Evolutionary conservation across 1,140 invertebrate species (phyloP).

Genomic region (Monomorium pharaonis): DNA sequence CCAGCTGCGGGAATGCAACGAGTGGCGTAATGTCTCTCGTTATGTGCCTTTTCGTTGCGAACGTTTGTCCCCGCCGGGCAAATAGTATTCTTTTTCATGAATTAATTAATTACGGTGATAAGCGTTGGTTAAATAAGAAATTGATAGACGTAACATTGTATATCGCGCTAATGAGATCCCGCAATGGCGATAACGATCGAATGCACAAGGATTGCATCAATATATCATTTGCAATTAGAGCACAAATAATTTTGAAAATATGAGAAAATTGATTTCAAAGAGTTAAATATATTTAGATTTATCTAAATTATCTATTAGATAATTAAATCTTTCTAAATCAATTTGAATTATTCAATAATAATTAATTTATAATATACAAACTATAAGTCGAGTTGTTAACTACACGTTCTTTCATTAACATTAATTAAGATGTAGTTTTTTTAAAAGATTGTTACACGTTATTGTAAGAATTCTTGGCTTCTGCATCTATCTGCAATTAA

Average conservation of each 20-base stretch:
- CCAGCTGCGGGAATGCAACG: constrained; percentile 14
- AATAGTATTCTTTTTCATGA: constrained; percentile 16
- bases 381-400: background rate
- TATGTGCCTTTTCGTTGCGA: background rate
- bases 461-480: background rate
- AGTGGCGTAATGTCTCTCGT: constrained; percentile 9
- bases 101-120: constrained; percentile 40
- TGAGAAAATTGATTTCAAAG: background rate
- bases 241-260: background rate
- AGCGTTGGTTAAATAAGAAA: constrained; percentile 27
- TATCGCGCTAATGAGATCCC: background rate
- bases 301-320: constrained; percentile 7
- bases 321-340: too few relatives aligned
- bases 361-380: background rate
- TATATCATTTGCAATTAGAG: background rate
- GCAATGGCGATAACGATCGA: background rate
- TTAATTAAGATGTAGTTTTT: background rate
- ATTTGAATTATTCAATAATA: background rate
- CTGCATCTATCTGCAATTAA: constrained; percentile 18
- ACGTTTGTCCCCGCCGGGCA: background rate
- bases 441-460: background rate
- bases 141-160: background rate
- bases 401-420: background rate
- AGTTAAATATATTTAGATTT: background rate
- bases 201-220: background rate